Percentiles rank a stretch among this genome's conserved stretches.
These are phyloP conservation scores for Dicrurus megarhynchus DNA, from an alignment of 2,113 vertebrate species.

Conservation along the genomic window DNA sequence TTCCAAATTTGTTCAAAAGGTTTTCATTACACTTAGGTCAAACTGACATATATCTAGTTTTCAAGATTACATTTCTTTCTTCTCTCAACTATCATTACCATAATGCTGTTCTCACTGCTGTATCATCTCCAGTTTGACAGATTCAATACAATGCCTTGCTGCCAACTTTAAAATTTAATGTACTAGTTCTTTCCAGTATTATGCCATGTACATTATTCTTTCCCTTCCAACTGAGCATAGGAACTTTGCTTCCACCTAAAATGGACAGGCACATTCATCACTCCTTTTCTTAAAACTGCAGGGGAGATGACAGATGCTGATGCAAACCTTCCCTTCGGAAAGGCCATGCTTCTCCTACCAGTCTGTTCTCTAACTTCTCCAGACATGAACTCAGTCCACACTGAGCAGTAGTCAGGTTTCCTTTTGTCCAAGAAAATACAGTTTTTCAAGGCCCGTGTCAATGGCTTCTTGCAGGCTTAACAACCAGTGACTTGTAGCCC, in stretches of 20 bases:
- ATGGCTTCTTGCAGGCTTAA: neutral
- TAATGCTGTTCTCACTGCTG: neutral
- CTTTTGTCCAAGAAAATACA: neutral
- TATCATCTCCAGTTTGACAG: neutral
- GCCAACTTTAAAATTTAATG: neutral
- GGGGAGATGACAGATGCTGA: neutral
- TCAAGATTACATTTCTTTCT: neutral
- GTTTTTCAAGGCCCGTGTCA: neutral
- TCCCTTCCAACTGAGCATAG: neutral
- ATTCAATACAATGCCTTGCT: neutral
- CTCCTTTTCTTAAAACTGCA: neutral
- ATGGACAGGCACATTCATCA: conserved; percentile 2
- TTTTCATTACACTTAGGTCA: neutral
- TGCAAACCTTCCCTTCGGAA: neutral
- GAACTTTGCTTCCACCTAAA: neutral
- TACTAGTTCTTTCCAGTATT: neutral
- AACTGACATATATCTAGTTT: neutral
- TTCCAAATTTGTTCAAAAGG: neutral
- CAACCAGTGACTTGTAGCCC: neutral
- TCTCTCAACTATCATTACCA: neutral
- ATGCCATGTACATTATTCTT: neutral
- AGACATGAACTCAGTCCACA: neutral
- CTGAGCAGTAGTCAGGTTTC: neutral
- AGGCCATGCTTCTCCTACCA: neutral
- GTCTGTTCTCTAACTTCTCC: neutral